Evolutionary conservation across 2,113 vertebrate genomes (phyloP), one percentile per base, ranked within the genome.

Genomic region (Oreochromis spilurus): DNA sequence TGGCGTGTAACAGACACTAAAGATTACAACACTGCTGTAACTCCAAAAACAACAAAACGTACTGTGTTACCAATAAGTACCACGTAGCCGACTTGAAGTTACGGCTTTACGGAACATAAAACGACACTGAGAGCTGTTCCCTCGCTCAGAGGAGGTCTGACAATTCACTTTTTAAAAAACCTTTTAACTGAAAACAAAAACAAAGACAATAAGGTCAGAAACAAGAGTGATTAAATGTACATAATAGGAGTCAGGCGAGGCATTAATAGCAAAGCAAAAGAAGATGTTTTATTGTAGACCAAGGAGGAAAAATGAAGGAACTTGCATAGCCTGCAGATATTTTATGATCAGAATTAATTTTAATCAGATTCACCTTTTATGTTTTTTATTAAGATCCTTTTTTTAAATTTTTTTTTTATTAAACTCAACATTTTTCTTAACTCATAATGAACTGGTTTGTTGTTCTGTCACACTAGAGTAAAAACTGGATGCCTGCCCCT

Each of bases 191-290:
- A 50, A 84, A 87, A 60, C 19, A 17, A 84, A 84, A 81, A 82
- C 38, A 80, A 80, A 70, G 29, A 48, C 57, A 58, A 78, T 62
- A 14, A 14, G 80, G 26, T 79, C 53, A 62, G 50, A 85, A 67
- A 60, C 40, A 36, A 16, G 24, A 43, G n/a, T 34, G 62, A 78
- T 60, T 31, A 82, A 84, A 79, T 54, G 45, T 36, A 10, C 36
- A 7, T 89, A 87, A 84, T 53, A 21, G 60, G 31, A 81, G 75
- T 40, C 78, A 83, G 82, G 81, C 77, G 78, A 38, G 4, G 2
- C 53, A 82, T 57, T 36, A 34, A 53, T 4, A 54, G 12, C 8
- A 52, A 79, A 53, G 31, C 40, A 24, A 45, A 65, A 53, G 24
- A 55, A 67, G 13, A 67, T 53, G 36, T 81, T 57, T 85, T 29